phyloP scores from a whole-genome alignment of 37 sponge, comb jelly and placozoan species.

The Ianthella basta region DNA sequence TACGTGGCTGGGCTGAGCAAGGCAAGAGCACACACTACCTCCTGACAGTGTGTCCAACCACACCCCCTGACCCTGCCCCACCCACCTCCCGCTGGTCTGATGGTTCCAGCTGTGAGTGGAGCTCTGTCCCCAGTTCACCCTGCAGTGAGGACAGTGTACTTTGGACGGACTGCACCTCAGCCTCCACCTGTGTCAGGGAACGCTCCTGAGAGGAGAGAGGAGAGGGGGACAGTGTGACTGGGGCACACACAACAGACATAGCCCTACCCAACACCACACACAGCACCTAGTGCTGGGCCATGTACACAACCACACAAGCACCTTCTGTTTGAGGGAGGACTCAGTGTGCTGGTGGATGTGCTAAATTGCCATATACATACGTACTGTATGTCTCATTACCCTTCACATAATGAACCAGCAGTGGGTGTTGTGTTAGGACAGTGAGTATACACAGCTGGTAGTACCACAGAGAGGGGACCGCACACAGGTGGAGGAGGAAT shows the following conservation, averaged over 20 bases:
- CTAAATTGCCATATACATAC: conserved; percentile 69
- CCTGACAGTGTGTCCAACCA: background rate
- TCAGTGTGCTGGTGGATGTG: conserved; percentile 65
- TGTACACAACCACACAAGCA: conserved; percentile 20
- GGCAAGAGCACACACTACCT: too few relatives aligned
- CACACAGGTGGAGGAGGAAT: too few relatives aligned
- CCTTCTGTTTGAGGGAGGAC: conserved; percentile 83
- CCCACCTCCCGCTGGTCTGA: conserved; percentile 75
- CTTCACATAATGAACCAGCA: conserved; percentile 79
- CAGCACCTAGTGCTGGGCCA: background rate
- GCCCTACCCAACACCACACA: background rate
- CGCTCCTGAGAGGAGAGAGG: conserved; percentile 55
- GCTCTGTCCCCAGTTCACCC: conserved; percentile 87
- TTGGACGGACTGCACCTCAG: conserved; percentile 53
- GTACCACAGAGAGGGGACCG: too few relatives aligned
- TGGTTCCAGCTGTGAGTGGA: conserved; percentile 81
- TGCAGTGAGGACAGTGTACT: conserved; percentile 61
- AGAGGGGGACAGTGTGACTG: background rate
- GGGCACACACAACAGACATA: background rate
- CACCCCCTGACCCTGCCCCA: background rate
- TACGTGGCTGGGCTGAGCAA: too few relatives aligned
- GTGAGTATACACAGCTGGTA: too few relatives aligned
- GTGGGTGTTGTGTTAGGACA: too few relatives aligned
- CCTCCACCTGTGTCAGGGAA: conserved; percentile 43
- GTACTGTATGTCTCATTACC: conserved; percentile 81